Evolutionary conservation across 2,888 invertebrate species (phyloP).

Genomic region (Mamestra brassicae): DNA sequence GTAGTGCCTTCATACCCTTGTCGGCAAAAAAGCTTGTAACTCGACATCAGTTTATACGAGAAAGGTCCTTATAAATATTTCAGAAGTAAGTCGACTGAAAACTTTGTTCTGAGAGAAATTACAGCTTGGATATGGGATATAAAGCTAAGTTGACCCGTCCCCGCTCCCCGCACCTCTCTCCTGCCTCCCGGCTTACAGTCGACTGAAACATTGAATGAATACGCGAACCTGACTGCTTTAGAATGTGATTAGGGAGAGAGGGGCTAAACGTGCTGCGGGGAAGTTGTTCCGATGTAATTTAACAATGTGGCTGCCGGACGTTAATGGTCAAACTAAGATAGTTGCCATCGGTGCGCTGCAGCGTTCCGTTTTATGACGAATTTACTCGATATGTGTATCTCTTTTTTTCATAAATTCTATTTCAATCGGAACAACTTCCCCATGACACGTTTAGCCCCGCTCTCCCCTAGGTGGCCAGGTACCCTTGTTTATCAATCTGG

Average conservation of each 20-base stretch:
- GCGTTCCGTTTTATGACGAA: too few relatives aligned
- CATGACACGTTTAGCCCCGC: too few relatives aligned
- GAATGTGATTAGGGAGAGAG: not conserved
- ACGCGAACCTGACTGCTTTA: conserved; percentile 15
- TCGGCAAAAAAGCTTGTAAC: conserved; percentile 8
- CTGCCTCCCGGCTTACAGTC: conserved; percentile 16
- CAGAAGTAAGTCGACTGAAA: conserved; percentile 37
- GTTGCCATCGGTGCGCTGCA: too few relatives aligned
- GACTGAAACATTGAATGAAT: conserved; percentile 36
- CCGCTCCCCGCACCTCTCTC: not conserved
- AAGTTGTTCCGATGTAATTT: too few relatives aligned
- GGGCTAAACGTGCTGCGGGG: too few relatives aligned
- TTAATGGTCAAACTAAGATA: too few relatives aligned
- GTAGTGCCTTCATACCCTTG: not conserved
- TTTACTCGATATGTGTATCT: too few relatives aligned
- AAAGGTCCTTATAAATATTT: conserved; percentile 42
- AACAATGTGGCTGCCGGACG: too few relatives aligned
- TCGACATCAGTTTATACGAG: conserved; percentile 20
- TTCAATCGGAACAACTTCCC: too few relatives aligned
- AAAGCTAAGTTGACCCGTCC: conserved; percentile 24
- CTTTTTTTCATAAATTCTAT: too few relatives aligned
- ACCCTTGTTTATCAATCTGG: too few relatives aligned
- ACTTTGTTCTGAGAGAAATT: conserved; percentile 41
- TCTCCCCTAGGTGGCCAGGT: too few relatives aligned
- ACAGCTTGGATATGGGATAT: conserved; percentile 25